Conservation (phyloP, 2,888 invertebrate genomes). For the Cheilosia soror region DNA sequence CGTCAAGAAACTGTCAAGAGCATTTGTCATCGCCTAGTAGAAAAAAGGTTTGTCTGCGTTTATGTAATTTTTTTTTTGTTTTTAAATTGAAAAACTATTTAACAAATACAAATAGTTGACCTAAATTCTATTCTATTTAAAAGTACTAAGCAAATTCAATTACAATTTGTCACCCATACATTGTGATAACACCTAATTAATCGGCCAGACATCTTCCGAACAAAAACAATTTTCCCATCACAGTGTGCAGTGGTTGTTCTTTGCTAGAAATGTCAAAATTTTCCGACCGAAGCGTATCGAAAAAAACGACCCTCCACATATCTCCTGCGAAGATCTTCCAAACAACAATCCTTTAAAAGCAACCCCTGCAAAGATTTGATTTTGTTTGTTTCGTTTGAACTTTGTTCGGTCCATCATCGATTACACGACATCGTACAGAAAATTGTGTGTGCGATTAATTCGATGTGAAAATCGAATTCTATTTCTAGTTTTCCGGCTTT, state of each 20-base stretch:
- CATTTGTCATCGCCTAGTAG: constrained; percentile 65
- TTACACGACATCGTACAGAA: constrained; percentile 10
- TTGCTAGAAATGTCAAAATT: constrained; percentile 62
- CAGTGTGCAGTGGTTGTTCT: constrained; percentile 67
- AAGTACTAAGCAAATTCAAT: background rate
- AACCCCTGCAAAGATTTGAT: constrained; percentile 75
- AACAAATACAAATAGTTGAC: constrained; percentile 5
- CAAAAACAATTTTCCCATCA: constrained; percentile 22
- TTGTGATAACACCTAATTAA: background rate
- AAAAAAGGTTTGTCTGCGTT: constrained; percentile 69
- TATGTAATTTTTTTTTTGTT: constrained; percentile 67
- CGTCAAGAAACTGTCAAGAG: constrained; percentile 60
- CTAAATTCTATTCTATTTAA: background rate
- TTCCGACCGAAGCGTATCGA: constrained; percentile 20
- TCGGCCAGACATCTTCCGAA: background rate
- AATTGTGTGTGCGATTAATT: constrained; percentile 32
- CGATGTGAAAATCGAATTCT: constrained; percentile 50
- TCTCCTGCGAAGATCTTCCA: constrained; percentile 76
- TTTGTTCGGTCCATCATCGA: constrained; percentile 33
- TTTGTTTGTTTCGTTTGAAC: constrained; percentile 47
- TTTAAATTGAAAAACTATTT: constrained; percentile 53
- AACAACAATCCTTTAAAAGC: constrained; percentile 62
- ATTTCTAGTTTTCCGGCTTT: constrained; percentile 41
- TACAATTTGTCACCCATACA: background rate
- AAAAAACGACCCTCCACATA: constrained; percentile 41